These are phyloP conservation scores for Meda fulgida DNA, from an alignment of 2,797 vertebrate genomes.

Conservation along the genomic window DNA sequence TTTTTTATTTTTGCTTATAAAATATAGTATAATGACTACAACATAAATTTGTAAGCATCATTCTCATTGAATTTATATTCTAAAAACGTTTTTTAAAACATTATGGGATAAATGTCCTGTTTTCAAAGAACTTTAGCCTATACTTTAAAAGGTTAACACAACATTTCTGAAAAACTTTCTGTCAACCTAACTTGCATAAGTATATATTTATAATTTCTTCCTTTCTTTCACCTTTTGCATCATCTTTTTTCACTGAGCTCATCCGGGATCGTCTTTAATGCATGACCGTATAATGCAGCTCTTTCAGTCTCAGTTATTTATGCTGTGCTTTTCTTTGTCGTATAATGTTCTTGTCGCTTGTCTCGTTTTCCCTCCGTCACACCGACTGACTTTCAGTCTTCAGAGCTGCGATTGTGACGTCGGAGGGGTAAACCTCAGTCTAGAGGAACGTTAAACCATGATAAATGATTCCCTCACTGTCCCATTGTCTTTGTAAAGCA, in stretches of 20 bases:
- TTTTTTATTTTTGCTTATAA: background rate
- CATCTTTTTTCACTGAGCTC: background rate
- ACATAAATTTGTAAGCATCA: background rate
- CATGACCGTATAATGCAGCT: no score
- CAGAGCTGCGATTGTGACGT: background rate
- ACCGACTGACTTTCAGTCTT: background rate
- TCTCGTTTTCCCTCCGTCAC: background rate
- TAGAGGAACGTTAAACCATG: constrained; percentile 34
- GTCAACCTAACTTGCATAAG: no score
- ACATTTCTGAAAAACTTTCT: background rate
- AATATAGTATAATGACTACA: background rate
- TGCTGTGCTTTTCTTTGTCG: background rate
- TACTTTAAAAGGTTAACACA: background rate
- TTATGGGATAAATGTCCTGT: background rate
- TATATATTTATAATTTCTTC: background rate
- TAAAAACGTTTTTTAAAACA: background rate
- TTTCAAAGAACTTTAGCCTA: background rate
- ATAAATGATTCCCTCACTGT: constrained; percentile 65
- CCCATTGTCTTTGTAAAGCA: constrained; percentile 55
- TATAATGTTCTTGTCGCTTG: background rate
- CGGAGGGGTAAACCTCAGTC: constrained; percentile 25
- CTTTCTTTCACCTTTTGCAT: background rate
- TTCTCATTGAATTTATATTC: background rate
- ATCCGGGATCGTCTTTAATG: background rate
- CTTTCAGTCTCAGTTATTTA: background rate